Evolutionary conservation across 2,888 invertebrate species (phyloP), one percentile per base, ranked within the genome.

Genomic region (Myopa testacea): DNA sequence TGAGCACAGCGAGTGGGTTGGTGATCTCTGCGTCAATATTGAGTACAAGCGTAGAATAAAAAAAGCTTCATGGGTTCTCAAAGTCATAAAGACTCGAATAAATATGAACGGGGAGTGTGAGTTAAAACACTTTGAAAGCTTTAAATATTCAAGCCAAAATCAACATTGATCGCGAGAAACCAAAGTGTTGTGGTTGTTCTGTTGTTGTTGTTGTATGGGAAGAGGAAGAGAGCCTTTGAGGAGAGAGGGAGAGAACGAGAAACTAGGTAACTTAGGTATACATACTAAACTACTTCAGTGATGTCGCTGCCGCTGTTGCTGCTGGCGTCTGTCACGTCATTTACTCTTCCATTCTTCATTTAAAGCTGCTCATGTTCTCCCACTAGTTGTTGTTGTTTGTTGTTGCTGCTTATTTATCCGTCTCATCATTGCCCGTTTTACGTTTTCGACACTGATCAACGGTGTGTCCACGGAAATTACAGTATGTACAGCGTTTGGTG

Each of bases 401-500:
- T 69, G 75, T 26, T 70, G 67, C 34, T 8, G 4, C n/a, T 7
- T 74, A 63, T 62, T 52, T 65, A 16, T 55, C 45, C 45, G 26
- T 65, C 62, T 62, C 76, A 70, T 26, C 67, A 16, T 0, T 77
- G 37, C 62, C 37, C 10, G 71, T 26, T 38, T 79, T 81, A 0
- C 86, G 84, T 78, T 87, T 88, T 76, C 88, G 87, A 71, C 88
- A 88, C 71, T 82, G 78, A 19, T 85, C 85, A 73, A 73, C 78
- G 5, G 84, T 87, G 77, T 88, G 88, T 6, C 88, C 88, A 6
- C 87, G 84, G 83, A 82, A 87, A 78, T 86, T 86, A 82, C 88
- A 88, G 77, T 84, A 82, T n/a, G 85, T 86, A 79, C 88, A 87
- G 67, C 87, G 85, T 26, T 84, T 85, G 26, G 63, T 82, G 16